Evolutionary conservation across 2,888 invertebrate species (phyloP).

Genomic region (Drosophila austrosaltans): DNA sequence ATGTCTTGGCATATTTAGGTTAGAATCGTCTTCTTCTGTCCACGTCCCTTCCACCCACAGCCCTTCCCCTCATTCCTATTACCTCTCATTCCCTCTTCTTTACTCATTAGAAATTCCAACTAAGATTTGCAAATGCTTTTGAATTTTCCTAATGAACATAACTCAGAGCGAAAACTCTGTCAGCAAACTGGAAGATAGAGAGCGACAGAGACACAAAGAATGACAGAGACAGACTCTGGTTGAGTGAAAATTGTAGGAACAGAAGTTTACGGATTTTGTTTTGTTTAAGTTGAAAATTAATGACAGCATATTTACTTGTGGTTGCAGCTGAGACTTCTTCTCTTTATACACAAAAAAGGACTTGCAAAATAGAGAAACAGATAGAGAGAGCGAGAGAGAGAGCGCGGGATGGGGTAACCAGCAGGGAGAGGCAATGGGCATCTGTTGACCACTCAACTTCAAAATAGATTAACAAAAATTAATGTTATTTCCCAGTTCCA

Average conservation of each 20-base stretch:
- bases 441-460: slow-evolving; percentile 59
- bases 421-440: slow-evolving; percentile 21
- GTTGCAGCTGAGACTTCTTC: slow-evolving; percentile 36
- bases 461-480: slow-evolving; percentile 78
- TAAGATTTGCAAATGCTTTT: slow-evolving; percentile 64
- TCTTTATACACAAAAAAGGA: background rate
- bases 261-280: slow-evolving; percentile 52
- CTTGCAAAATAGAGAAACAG: background rate
- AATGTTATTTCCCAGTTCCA: slow-evolving; percentile 64
- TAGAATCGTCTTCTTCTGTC: slow-evolving; percentile 46
- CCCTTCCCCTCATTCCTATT: background rate
- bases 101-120: slow-evolving; percentile 57
- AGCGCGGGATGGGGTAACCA: slow-evolving; percentile 11
- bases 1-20: slow-evolving; percentile 72
- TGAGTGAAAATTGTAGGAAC: slow-evolving; percentile 1
- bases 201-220: background rate
- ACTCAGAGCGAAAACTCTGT: slow-evolving; percentile 46
- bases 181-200: slow-evolving; percentile 25
- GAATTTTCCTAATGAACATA: slow-evolving; percentile 79
- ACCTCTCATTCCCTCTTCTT: background rate
- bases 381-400: background rate
- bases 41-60: background rate
- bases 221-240: too few relatives aligned
- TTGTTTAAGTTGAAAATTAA: slow-evolving; percentile 74
- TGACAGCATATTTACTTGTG: slow-evolving; percentile 76